Conservation (phyloP, 2,797 vertebrate species). For the Kryptolebias ocellatus region DNA sequence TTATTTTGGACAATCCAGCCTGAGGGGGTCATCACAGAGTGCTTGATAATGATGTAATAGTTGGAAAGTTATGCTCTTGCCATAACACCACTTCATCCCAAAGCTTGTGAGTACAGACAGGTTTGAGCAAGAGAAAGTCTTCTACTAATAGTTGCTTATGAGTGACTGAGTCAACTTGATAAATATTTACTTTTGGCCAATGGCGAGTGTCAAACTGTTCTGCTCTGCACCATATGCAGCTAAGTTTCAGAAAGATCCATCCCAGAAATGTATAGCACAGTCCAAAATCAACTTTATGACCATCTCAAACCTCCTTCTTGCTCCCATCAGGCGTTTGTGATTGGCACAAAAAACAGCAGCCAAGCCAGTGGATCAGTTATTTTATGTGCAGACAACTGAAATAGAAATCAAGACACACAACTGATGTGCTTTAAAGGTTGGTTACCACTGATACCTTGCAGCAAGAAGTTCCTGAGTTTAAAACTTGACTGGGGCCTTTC, state of each 20-base stretch:
- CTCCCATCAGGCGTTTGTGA: slow-evolving; percentile 23
- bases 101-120: slow-evolving; percentile 42
- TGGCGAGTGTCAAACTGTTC: slow-evolving; percentile 39
- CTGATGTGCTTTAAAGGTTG: slow-evolving; percentile 31
- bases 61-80: slow-evolving; percentile 55
- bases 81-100: slow-evolving; percentile 44
- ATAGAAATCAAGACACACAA: slow-evolving; percentile 45
- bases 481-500: too few relatives aligned
- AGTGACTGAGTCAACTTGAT: slow-evolving; percentile 71
- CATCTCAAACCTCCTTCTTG: slow-evolving; percentile 24
- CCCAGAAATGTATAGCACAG: slow-evolving; percentile 27
- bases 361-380: slow-evolving; percentile 22
- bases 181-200: slow-evolving; percentile 64
- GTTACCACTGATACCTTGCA: too few relatives aligned
- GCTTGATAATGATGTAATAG: slow-evolving; percentile 43
- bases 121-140: slow-evolving; percentile 64
- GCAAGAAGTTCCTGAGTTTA: too few relatives aligned
- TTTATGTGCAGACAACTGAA: slow-evolving; percentile 40
- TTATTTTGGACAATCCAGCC: slow-evolving; percentile 47
- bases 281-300: slow-evolving; percentile 62
- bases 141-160: slow-evolving; percentile 71
- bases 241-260: slow-evolving; percentile 39
- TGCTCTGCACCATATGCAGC: slow-evolving; percentile 57
- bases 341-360: slow-evolving; percentile 15
- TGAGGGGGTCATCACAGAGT: slow-evolving; percentile 44